Evolutionary conservation across 1,140 invertebrate genomes (phyloP).

Genomic region (Ostrea denselamellosa): DNA sequence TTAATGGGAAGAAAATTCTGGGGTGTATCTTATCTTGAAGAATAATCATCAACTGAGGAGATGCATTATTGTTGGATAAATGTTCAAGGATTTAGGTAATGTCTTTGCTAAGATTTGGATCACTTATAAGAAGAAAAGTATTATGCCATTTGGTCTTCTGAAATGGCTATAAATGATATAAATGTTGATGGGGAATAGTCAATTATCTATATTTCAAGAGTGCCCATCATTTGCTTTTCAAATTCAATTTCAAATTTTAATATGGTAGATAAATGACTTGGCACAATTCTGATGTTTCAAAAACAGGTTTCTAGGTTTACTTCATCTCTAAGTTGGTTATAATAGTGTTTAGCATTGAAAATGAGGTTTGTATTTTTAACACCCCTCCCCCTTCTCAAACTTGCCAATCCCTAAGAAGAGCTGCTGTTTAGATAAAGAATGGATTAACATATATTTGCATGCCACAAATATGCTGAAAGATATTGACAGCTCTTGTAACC

Average conservation of each 20-base stretch:
- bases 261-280: neutral
- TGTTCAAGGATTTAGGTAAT: neutral
- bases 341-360: neutral
- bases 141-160: neutral
- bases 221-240: neutral
- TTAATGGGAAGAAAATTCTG: neutral
- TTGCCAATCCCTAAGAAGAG: neutral
- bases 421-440: neutral
- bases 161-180: neutral
- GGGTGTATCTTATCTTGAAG: neutral
- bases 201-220: neutral
- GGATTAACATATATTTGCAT: conserved; percentile 38
- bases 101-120: neutral
- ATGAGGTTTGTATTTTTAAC: neutral
- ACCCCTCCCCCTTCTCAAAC: neutral
- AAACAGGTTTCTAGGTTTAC: neutral
- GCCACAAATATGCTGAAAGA: neutral
- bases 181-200: neutral
- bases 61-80: neutral
- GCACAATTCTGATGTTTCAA: neutral
- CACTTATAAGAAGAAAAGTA: neutral
- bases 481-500: neutral
- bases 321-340: neutral
- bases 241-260: too few species aligned
- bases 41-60: neutral